These are phyloP conservation scores for Athene cunicularia DNA, from an alignment of 2,113 vertebrate species.

Conservation along the genomic window DNA sequence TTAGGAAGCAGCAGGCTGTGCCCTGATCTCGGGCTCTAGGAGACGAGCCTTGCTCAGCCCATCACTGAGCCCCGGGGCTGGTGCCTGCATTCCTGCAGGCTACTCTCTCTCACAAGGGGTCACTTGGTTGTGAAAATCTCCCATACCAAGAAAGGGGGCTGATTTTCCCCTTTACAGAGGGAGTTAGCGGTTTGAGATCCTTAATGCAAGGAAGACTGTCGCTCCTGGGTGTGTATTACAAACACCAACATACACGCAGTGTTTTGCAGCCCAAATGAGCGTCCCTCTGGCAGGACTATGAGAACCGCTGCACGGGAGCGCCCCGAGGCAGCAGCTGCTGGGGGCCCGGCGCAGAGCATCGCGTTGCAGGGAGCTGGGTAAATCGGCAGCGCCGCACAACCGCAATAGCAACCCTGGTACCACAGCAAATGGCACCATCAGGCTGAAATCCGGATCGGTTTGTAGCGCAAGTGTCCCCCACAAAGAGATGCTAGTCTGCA, in stretches of 20 bases:
- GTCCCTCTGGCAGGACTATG: neutral
- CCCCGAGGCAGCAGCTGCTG: neutral
- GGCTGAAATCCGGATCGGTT: neutral
- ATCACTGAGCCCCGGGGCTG: neutral
- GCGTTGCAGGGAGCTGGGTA: fast-evolving
- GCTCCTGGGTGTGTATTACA: neutral
- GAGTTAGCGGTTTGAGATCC: neutral
- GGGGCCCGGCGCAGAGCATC: fast-evolving
- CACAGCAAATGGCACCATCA: fast-evolving
- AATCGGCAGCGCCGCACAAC: neutral
- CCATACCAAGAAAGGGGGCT: neutral
- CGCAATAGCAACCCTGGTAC: fast-evolving
- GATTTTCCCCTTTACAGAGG: neutral
- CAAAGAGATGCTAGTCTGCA: neutral
- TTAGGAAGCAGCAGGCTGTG: neutral
- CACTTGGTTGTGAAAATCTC: neutral
- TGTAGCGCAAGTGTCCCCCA: neutral
- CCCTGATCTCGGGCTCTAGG: neutral
- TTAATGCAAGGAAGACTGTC: fast-evolving
- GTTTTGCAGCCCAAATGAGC: fast-evolving
- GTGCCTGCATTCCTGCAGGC: neutral
- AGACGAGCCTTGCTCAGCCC: neutral
- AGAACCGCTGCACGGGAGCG: neutral
- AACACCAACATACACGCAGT: neutral
- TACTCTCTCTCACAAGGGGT: neutral